Conservation (phyloP, 2,888 invertebrate genomes). For the Drosophila koepferae region DNA sequence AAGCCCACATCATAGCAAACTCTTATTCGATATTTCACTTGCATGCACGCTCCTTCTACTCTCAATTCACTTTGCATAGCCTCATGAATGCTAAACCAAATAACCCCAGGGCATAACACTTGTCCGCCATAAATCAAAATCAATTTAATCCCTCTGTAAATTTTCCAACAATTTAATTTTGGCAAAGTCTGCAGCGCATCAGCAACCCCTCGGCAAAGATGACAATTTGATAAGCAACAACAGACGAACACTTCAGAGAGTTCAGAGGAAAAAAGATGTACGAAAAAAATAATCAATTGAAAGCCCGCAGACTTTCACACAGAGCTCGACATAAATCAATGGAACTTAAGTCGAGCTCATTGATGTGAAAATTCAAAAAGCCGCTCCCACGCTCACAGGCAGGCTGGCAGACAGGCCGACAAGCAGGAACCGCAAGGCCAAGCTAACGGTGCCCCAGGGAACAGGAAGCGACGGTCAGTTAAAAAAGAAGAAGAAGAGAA, state of each 20-base stretch:
- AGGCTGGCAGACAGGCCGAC: background rate
- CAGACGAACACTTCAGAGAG: conserved; percentile 37
- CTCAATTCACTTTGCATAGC: conserved; percentile 32
- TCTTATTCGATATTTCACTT: conserved; percentile 11
- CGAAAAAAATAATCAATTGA: conserved; percentile 65
- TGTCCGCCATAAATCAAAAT: conserved; percentile 69
- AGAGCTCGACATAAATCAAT: conserved; percentile 67
- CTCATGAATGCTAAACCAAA: conserved; percentile 39
- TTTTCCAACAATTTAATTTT: conserved; percentile 63
- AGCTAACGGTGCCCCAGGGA: conserved; percentile 54
- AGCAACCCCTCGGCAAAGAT: conserved; percentile 46
- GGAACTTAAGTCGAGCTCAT: conserved; percentile 47
- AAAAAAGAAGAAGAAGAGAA: conserved; percentile 16
- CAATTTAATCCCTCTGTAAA: conserved; percentile 52
- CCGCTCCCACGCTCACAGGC: conserved; percentile 62
- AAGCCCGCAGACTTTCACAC: conserved; percentile 62
- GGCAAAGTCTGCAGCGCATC: conserved; percentile 44
- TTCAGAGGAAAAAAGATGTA: conserved; percentile 1
- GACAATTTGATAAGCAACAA: conserved; percentile 50
- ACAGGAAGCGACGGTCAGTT: conserved; percentile 63
- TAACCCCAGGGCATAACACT: conserved; percentile 50
- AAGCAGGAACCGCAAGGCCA: conserved; percentile 65
- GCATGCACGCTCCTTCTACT: conserved; percentile 34
- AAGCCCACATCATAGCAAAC: conserved; percentile 33
- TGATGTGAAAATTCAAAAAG: conserved; percentile 43